phyloP scores from a whole-genome alignment of 2,888 invertebrate species.

The Tolmerus cingulatus region DNA sequence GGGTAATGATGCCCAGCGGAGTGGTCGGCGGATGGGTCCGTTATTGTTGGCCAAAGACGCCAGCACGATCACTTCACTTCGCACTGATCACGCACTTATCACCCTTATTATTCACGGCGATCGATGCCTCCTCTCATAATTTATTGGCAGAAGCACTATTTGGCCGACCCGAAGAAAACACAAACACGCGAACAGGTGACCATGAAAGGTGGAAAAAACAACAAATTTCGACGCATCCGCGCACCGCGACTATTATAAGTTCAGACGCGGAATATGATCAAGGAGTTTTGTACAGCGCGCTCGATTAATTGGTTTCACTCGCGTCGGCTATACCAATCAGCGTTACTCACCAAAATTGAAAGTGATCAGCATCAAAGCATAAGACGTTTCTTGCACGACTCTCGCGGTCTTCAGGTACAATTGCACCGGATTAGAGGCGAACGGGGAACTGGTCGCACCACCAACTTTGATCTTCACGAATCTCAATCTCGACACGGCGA shows the following conservation, averaged over 20 bases:
- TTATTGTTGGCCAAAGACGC: background rate
- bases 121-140: background rate
- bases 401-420: background rate
- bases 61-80: conserved; percentile 31
- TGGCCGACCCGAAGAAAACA: background rate
- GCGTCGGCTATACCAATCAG: background rate
- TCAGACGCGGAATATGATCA: background rate
- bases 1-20: background rate
- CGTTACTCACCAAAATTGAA: conserved; percentile 41
- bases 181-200: conserved; percentile 13
- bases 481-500: background rate
- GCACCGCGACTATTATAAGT: background rate
- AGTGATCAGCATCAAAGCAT: conserved; percentile 43
- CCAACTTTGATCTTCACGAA: background rate
- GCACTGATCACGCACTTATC: conserved; percentile 12
- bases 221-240: background rate
- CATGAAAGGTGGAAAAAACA: conserved; percentile 13
- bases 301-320: background rate
- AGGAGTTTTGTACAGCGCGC: background rate
- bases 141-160: conserved; percentile 1
- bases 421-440: conserved; percentile 25
- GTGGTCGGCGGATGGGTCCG: background rate
- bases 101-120: conserved; percentile 10
- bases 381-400: conserved; percentile 42
- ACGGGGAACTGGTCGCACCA: background rate